Evolutionary conservation across 2,888 invertebrate species (phyloP).

Genomic region (Amblyjoppa fuscipennis): DNA sequence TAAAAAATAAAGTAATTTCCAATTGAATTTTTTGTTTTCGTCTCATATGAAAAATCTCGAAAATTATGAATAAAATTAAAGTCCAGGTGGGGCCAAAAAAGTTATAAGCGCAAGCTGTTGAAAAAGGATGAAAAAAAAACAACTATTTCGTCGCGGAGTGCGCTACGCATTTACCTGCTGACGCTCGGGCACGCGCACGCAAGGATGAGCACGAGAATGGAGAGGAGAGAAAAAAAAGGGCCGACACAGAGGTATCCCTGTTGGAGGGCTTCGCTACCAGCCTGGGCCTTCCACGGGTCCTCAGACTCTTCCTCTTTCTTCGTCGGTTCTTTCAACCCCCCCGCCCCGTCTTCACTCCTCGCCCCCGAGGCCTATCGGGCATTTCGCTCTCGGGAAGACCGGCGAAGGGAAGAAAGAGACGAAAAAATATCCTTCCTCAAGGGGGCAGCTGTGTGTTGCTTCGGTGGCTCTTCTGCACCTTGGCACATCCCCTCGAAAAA

Average conservation of each 20-base stretch:
- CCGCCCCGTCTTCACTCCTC: not conserved
- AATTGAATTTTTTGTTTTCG: not conserved
- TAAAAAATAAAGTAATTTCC: not conserved
- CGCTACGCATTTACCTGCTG: slow-evolving; percentile 66
- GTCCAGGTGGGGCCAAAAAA: not conserved
- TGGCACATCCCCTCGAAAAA: slow-evolving; percentile 64
- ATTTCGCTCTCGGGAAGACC: slow-evolving; percentile 12
- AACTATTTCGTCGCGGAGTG: slow-evolving; percentile 35
- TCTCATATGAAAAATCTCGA: not conserved
- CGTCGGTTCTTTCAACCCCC: slow-evolving; percentile 27
- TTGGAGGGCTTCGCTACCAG: slow-evolving; percentile 45
- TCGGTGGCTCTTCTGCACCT: slow-evolving; percentile 48
- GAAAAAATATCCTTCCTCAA: slow-evolving; percentile 68
- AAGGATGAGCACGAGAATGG: slow-evolving; percentile 29
- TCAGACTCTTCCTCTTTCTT: slow-evolving; percentile 28
- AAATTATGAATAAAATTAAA: not conserved
- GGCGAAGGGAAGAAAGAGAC: slow-evolving; percentile 4
- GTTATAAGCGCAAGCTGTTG: not conserved
- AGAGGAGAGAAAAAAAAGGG: slow-evolving; percentile 16
- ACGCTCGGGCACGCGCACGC: slow-evolving; percentile 50
- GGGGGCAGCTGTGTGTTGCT: slow-evolving; percentile 72
- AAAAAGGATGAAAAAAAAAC: not conserved
- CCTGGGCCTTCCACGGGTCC: slow-evolving; percentile 32
- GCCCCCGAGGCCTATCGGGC: slow-evolving; percentile 9
- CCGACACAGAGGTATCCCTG: slow-evolving; percentile 24